These are phyloP conservation scores for Cynodonichthys magdalenae DNA, from an alignment of 2,797 vertebrate species.

Conservation along the genomic window DNA sequence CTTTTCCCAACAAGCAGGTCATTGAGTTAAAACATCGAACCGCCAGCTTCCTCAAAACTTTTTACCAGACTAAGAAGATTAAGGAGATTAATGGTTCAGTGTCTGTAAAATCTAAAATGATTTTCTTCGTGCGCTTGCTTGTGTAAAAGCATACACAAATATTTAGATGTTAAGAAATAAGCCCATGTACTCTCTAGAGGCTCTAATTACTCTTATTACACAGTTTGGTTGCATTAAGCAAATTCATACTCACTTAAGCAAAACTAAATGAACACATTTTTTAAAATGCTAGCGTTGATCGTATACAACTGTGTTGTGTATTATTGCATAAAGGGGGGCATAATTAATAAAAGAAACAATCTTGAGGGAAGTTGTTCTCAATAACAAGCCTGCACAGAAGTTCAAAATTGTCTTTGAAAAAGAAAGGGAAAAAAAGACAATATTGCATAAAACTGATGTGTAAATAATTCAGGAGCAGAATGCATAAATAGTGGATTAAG, in stretches of 20 bases:
- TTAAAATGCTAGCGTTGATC: slow-evolving; percentile 71
- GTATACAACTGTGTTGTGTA: slow-evolving; percentile 67
- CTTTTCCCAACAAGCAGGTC: too few species aligned
- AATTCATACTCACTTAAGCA: slow-evolving; percentile 56
- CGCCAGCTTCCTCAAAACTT: not conserved
- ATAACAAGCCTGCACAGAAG: slow-evolving; percentile 69
- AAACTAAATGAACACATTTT: slow-evolving; percentile 54
- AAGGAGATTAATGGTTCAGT: not conserved
- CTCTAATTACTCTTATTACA: slow-evolving; percentile 61
- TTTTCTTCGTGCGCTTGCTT: not conserved
- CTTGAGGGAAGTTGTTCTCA: slow-evolving; percentile 69
- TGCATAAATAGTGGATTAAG: slow-evolving; percentile 85
- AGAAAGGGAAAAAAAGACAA: slow-evolving; percentile 71
- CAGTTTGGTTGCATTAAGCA: slow-evolving; percentile 64
- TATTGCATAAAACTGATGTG: slow-evolving; percentile 81
- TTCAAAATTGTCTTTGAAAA: slow-evolving; percentile 65
- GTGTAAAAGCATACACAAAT: not conserved
- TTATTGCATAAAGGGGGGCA: slow-evolving; percentile 43
- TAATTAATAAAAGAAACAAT: slow-evolving; percentile 82
- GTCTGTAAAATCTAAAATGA: not conserved
- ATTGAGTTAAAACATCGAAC: not conserved
- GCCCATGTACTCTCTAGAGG: slow-evolving; percentile 52
- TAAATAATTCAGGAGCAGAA: slow-evolving; percentile 84
- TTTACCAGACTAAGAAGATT: slow-evolving; percentile 1
- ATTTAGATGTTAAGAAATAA: slow-evolving; percentile 44